These are phyloP conservation scores for Temnothorax ravouxi DNA, from an alignment of 2,888 invertebrate genomes.

Conservation along the genomic window DNA sequence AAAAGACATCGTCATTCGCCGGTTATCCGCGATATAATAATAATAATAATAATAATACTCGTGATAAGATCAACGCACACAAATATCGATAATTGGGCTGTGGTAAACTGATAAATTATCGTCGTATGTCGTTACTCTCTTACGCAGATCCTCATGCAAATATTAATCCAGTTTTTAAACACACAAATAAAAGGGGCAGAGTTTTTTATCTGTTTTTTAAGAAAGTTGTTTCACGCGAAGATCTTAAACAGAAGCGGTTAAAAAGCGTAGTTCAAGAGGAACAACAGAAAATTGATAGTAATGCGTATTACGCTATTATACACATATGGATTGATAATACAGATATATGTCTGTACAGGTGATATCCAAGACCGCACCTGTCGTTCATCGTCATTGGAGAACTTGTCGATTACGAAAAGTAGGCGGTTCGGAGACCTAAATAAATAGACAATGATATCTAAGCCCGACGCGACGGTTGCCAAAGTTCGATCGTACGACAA, in stretches of 20 bases:
- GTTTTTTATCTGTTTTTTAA: background rate
- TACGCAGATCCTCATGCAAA: background rate
- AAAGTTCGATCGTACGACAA: no score
- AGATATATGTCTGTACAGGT: no score
- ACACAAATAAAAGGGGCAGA: background rate
- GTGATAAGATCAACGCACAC: conserved; percentile 23
- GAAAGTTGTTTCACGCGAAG: background rate
- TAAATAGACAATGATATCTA: no score
- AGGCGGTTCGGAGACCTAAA: no score
- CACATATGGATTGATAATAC: background rate
- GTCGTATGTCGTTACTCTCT: background rate
- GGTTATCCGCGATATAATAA: conserved; percentile 8
- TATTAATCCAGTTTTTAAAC: conserved; percentile 25
- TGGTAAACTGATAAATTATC: conserved; percentile 24
- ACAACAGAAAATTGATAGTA: background rate
- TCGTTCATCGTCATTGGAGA: no score
- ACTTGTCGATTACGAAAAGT: no score
- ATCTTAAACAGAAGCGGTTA: background rate
- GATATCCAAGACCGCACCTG: no score
- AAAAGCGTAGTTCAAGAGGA: background rate
- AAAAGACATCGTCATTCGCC: conserved; percentile 48
- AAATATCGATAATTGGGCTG: background rate
- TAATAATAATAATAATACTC: conserved; percentile 31
- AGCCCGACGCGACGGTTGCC: no score
- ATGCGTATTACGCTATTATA: background rate